phyloP scores from a whole-genome alignment of 2,113 vertebrate genomes.

The Sus scrofa region T2T-Sscrofa CM000823.6:49029001-49029500 shows the following conservation, averaged over 20 bases:
- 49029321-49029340: constrained; percentile 1
- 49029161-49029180: neutral
- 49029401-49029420: too few species aligned
- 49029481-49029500: too few species aligned
- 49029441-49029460: too few species aligned
- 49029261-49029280: constrained; percentile 24
- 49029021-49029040: neutral
- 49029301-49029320: neutral
- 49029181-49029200: neutral
- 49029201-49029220: neutral
- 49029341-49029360: neutral
- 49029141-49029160: constrained; percentile 5
- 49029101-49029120: neutral
- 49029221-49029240: neutral
- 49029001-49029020: neutral
- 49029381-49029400: too few species aligned
- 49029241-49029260: constrained; percentile 31
- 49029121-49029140: constrained; percentile 13
- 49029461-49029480: too few species aligned
- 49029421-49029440: too few species aligned
- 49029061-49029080: neutral
- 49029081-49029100: neutral
- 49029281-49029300: constrained; percentile 12
- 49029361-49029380: neutral
- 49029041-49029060: neutral